A percentile compares a stretch with the other conserved stretches of the same genome.
phyloP scores from a whole-genome alignment of 2,113 vertebrate genomes.

The Alligator sinensis region DNA sequence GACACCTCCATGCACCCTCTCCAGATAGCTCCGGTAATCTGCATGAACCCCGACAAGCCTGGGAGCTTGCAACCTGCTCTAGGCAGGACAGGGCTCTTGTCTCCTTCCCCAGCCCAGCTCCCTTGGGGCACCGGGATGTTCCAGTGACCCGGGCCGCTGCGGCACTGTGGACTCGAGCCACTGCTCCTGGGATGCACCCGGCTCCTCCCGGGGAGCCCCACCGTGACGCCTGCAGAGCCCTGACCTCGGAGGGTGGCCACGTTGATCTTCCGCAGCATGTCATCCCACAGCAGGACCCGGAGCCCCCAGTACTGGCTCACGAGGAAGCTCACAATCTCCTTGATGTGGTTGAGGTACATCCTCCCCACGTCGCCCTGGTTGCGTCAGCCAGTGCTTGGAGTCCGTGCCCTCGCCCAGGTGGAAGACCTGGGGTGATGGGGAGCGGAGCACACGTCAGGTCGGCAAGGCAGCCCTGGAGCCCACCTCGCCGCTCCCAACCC shows the following conservation, averaged over 20 bases:
- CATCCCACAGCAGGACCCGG: slow-evolving; percentile 81
- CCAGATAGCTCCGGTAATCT: too few relatives aligned
- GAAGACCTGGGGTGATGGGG: slow-evolving; percentile 72
- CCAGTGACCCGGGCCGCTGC: background rate
- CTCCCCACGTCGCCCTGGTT: slow-evolving; percentile 69
- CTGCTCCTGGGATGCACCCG: too few relatives aligned
- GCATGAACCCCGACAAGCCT: too few relatives aligned
- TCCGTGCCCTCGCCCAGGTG: slow-evolving; percentile 79
- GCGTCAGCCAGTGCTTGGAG: slow-evolving; percentile 79
- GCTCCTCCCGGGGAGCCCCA: fast-evolving
- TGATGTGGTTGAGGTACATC: slow-evolving; percentile 81
- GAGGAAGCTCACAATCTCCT: slow-evolving; percentile 75
- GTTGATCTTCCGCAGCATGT: slow-evolving; percentile 77
- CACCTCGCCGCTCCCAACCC: too few relatives aligned
- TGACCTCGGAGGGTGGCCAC: slow-evolving; percentile 72
- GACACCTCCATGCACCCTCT: background rate
- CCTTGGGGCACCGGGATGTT: background rate
- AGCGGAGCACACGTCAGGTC: background rate
- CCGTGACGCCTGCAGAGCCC: background rate
- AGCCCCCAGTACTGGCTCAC: slow-evolving; percentile 45
- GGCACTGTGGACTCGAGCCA: too few relatives aligned
- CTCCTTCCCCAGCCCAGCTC: background rate
- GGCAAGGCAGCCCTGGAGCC: too few relatives aligned
- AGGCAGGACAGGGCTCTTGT: too few relatives aligned
- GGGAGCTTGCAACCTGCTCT: too few relatives aligned